Conservation (phyloP, 2,797 vertebrate genomes). For the Lateolabrax maculatus region DNA sequence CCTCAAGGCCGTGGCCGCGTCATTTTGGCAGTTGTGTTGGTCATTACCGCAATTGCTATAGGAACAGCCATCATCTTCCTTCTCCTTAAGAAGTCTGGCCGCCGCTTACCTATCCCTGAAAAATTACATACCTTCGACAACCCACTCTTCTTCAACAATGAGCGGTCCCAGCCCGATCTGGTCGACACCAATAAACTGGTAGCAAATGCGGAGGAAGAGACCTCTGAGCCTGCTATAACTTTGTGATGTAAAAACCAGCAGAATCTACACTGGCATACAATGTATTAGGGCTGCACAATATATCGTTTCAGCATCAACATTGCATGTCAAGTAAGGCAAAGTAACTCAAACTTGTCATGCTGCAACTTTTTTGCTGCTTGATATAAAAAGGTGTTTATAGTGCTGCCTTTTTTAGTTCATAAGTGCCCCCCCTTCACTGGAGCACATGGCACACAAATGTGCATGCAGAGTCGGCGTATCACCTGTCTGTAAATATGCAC, state of each 20-base stretch:
- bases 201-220: slow-evolving; percentile 45
- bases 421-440: no score
- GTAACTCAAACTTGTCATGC: no score
- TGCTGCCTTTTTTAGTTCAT: no score
- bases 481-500: no score
- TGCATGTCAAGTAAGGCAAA: no score
- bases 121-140: slow-evolving; percentile 59
- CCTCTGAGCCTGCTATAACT: not conserved
- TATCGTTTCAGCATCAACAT: no score
- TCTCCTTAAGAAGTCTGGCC: slow-evolving; percentile 45
- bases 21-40: not conserved
- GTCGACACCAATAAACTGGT: slow-evolving; percentile 31
- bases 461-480: no score
- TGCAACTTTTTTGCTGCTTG: no score
- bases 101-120: not conserved
- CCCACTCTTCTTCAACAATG: slow-evolving; percentile 55
- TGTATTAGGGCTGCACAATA: no score
- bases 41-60: not conserved
- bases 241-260: slow-evolving; percentile 1
- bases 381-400: no score
- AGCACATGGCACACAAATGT: no score
- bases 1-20: not conserved
- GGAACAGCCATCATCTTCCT: not conserved
- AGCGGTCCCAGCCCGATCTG: not conserved
- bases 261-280: no score